phyloP scores from a whole-genome alignment of 2,888 invertebrate species.

The Machimus atricapillus region DNA sequence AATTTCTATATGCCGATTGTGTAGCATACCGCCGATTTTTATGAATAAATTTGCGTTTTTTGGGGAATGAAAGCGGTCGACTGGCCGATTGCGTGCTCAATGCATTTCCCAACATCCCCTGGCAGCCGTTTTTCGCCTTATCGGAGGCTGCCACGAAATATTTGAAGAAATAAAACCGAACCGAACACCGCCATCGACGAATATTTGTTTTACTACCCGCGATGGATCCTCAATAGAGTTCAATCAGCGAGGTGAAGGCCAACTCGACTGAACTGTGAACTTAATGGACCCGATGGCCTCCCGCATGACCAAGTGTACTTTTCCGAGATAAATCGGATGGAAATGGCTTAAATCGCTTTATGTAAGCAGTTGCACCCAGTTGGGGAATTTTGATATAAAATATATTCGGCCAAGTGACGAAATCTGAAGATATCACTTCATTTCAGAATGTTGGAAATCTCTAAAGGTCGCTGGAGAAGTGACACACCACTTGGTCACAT shows the following conservation, averaged over 20 bases:
- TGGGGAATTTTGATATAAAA: neutral
- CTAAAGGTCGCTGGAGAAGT: neutral
- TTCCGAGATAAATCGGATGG: neutral
- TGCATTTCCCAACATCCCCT: slow-evolving; percentile 28
- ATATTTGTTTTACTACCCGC: neutral
- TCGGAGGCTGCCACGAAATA: neutral
- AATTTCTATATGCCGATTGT: slow-evolving; percentile 24
- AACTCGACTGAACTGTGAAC: neutral
- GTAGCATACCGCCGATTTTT: slow-evolving; percentile 5
- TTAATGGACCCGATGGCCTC: neutral
- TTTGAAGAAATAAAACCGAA: neutral
- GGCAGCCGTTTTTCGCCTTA: neutral
- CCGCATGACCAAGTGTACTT: neutral
- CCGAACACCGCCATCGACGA: neutral
- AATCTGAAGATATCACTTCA: neutral
- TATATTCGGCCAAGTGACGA: neutral
- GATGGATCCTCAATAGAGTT: slow-evolving; percentile 19
- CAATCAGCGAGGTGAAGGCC: slow-evolving; percentile 4
- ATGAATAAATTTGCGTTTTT: slow-evolving; percentile 5
- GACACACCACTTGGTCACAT: neutral
- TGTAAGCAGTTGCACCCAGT: neutral
- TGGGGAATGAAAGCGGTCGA: slow-evolving; percentile 18
- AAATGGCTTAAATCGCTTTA: neutral
- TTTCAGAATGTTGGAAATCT: neutral
- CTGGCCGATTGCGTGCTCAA: neutral